Evolutionary conservation across 2,888 invertebrate species (phyloP), one percentile per base, ranked within the genome.

Genomic region (Lasius fuliginosus): DNA sequence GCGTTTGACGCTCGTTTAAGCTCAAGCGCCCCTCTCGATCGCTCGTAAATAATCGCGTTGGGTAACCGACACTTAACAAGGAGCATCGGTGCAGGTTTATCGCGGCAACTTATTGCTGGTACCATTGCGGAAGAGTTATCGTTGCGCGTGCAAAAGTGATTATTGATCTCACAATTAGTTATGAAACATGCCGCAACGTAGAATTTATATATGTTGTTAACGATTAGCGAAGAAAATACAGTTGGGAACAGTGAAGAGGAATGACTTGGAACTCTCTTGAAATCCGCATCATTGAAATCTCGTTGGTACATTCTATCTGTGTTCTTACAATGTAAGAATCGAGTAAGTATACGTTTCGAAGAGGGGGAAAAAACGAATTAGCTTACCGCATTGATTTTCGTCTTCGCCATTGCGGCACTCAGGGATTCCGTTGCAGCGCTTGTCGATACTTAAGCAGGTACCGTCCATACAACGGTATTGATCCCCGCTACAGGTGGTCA

Each of bases 361-460:
- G 23, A 42, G 27, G 12, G 33, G 1, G 27, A 27, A 18, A 62
- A 49, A 77, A 60, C 18, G 40, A 68, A 58, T 40, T 42, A 42
- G 94, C 94, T 94, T 92, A 95, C 95, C 94, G 90, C 96, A 96
- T 89, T 95, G 95, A 81, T 91, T 94, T 92, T 97, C 96, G 91
- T 97, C 96, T 90, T 96, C 96, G 53, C 96, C 95, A 91, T 96
- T 95, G 69, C 94, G 94, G 93, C 96, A 96, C 88, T 96, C 96
- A 42, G 90, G 85, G 62, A 93, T 89, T 30, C 95, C 95, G 91
- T 96, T 95, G 92, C 96, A 96, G 76, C 95, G 94, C 88, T 95
- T 95, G 74, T 94, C 93, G 77, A 96, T 94, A 85, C 92, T 94
- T 81, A 96, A 92, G 91, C 96, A 96, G 84, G 94, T 95, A 40